Conservation (phyloP, 2,797 vertebrate genomes). For the Alca torda region DNA sequence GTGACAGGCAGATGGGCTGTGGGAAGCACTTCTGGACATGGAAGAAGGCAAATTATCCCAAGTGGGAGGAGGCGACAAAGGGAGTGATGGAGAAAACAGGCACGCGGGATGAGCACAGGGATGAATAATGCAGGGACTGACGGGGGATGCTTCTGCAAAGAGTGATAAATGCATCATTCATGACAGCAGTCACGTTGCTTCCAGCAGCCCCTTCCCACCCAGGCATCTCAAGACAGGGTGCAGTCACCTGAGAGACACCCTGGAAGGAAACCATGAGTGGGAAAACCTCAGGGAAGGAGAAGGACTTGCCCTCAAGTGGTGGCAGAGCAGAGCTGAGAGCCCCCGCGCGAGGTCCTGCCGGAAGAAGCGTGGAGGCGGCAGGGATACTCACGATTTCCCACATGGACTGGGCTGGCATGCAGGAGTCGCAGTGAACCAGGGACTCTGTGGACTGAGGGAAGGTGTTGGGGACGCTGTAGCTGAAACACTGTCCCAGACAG, state of each 20-base stretch:
- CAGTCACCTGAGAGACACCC: not conserved
- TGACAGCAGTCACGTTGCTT: not conserved
- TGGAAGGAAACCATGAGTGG: not conserved
- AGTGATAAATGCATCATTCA: not conserved
- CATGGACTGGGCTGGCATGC: conserved; percentile 95
- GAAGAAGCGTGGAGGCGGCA: rapidly evolving
- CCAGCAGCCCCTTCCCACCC: not conserved
- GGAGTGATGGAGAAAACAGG: not conserved
- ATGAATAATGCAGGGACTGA: not conserved
- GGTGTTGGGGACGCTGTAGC: conserved; percentile 98
- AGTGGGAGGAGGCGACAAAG: not conserved
- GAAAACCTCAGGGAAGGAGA: not conserved
- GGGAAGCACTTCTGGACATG: not conserved
- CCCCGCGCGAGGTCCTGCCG: rapidly evolving
- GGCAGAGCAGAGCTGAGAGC: not conserved
- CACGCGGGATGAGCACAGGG: not conserved
- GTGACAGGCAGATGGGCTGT: not conserved
- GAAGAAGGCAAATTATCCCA: not conserved
- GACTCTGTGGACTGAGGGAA: conserved; percentile 98
- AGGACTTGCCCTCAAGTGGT: not conserved
- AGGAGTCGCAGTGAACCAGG: conserved; percentile 97
- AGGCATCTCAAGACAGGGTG: not conserved
- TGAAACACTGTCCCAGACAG: conserved; percentile 98
- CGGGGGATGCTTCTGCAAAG: not conserved
- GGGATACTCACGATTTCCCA: conserved; percentile 96